Base-by-base conservation (phyloP, 2,888 invertebrate genomes). In the Pandemis heparana region DNA sequence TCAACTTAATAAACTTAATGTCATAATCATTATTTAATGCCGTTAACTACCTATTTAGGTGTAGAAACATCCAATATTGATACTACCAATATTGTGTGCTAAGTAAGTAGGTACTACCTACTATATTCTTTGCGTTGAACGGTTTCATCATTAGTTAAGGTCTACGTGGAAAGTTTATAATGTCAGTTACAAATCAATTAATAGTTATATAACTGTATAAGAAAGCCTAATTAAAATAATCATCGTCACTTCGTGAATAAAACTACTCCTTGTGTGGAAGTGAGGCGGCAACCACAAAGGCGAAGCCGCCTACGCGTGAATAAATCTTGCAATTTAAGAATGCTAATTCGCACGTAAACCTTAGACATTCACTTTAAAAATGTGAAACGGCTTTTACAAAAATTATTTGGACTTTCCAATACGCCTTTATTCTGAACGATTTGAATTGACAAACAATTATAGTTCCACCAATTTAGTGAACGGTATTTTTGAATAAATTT, bases 401-500 rank as follows among this genome's bases (percentile, higher is more conserved):
- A 56, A 56, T 60, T 32, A 60, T 23, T 38, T n/a, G 38, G 60
- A 60, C 60, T 60, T 60, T 60, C 56, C 10, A 32, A 56, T 23
- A 10, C 56, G 12, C 23, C 18, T 56, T 56, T 56, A 6, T 56
- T 56, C 23, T 23, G 12, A 56, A 56, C 23, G 7, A 56, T 23
- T 23, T 9, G 12, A 18, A 18, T 23, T 56, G 23, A 5, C 56
- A 51, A 51, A 16, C 6, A 51, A 46, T 46, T 46, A 16, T 51
- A n/a, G 56, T 5, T 16, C 51, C 16, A 3, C 39, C 14, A 59
- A 69, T 73, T 60, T 48, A 67, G 46, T 16, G 14, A 48, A 73
- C 63, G 38, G 68, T 18, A 64, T 68, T 43, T 18, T 48, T 63
- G 38, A 59, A 63, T 63, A 64, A 39, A 64, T 68, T 64, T 61